These are phyloP conservation scores for Pollachius pollachius DNA, from an alignment of 2,113 vertebrate genomes.

Conservation along the genomic window DNA sequence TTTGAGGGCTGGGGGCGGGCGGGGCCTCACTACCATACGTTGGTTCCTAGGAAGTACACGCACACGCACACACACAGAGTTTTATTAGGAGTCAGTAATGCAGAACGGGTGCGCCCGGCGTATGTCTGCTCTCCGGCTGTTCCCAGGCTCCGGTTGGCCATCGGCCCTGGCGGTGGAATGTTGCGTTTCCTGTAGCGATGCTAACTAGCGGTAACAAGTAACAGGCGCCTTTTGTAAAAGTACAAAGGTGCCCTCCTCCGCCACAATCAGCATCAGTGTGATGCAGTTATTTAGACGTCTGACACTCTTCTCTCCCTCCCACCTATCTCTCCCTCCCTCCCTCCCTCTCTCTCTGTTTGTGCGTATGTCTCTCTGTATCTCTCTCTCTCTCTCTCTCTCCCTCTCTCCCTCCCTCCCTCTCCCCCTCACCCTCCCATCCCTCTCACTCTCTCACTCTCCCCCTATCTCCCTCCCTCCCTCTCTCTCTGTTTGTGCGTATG, in stretches of 20 bases:
- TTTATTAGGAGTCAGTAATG: not conserved
- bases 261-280: not conserved
- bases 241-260: constrained; percentile 26
- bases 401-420: constrained; percentile 4
- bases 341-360: constrained; percentile 16
- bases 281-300: constrained; percentile 33
- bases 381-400: constrained; percentile 29
- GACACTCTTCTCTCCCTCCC: not conserved
- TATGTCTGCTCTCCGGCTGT: no score
- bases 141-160: no score
- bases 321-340: constrained; percentile 49
- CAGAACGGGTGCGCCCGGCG: constrained; percentile 14
- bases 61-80: no score
- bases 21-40: not conserved
- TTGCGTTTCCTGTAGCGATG: constrained; percentile 34
- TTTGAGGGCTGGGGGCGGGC: no score
- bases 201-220: constrained; percentile 42
- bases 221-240: constrained; percentile 36
- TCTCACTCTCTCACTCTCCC: constrained; percentile 21
- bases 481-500: not conserved
- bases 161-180: constrained; percentile 37
- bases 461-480: constrained; percentile 24
- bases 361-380: constrained; percentile 19
- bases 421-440: constrained; percentile 75
- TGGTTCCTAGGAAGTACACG: not conserved